These are phyloP conservation scores for Catamblyrhynchus diadema DNA, from an alignment of 2,797 vertebrate genomes.

Conservation along the genomic window DNA sequence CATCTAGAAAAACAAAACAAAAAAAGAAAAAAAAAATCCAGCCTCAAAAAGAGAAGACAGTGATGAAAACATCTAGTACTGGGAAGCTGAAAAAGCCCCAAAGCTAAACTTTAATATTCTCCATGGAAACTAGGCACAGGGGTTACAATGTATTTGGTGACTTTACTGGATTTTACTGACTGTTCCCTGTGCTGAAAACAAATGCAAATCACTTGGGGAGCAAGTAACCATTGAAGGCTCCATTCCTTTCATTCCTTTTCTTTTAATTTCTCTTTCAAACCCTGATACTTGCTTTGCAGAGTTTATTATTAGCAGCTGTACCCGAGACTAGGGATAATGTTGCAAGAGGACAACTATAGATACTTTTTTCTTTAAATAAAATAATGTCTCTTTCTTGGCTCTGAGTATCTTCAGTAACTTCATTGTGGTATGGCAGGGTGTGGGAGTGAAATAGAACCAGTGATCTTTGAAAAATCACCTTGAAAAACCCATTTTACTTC, in stretches of 20 bases:
- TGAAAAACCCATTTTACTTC: neutral
- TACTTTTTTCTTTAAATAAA: neutral
- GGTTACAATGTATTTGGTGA: neutral
- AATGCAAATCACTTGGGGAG: constrained; percentile 6
- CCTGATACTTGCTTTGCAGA: neutral
- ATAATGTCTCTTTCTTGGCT: neutral
- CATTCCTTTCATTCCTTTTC: constrained; percentile 9
- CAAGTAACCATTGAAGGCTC: neutral
- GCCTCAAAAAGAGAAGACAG: neutral
- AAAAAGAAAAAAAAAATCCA: neutral
- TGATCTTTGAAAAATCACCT: neutral
- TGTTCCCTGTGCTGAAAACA: constrained; percentile 8
- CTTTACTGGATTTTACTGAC: neutral
- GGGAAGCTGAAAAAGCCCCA: neutral
- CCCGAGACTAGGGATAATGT: neutral
- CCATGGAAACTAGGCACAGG: neutral
- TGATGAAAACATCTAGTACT: neutral
- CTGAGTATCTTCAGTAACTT: neutral
- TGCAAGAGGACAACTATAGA: neutral
- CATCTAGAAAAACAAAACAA: neutral
- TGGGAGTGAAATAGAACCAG: neutral
- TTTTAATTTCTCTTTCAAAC: constrained; percentile 36
- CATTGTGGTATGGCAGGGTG: neutral
- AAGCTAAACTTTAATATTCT: neutral
- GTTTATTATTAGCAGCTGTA: constrained; percentile 4